Conservation (phyloP, 2,113 vertebrate genomes). For the Seriola dumerili region DNA sequence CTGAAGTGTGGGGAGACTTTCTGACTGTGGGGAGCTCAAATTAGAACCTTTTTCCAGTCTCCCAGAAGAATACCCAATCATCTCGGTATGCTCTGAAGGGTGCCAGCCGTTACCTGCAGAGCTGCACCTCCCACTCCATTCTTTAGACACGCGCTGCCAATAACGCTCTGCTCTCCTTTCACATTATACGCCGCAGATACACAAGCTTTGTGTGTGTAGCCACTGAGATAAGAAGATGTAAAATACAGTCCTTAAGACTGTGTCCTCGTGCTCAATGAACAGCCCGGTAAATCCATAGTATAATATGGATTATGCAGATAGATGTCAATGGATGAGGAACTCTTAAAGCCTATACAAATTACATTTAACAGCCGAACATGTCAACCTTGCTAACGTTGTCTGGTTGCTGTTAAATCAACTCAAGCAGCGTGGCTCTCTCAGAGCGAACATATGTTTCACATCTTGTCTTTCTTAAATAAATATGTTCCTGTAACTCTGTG, state of each 20-base stretch:
- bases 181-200: conserved; percentile 31
- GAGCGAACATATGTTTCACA: conserved; percentile 26
- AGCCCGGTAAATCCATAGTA: conserved; percentile 68
- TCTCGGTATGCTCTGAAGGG: conserved; percentile 46
- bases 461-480: conserved; percentile 30
- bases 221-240: conserved; percentile 32
- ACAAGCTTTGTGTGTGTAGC: conserved; percentile 31
- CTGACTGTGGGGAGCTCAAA: conserved; percentile 52
- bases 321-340: conserved; percentile 60
- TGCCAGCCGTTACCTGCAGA: conserved; percentile 54
- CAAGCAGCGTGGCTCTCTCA: conserved; percentile 2
- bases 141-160: conserved; percentile 27
- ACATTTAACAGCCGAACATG: conserved; percentile 50
- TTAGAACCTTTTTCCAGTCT: conserved; percentile 55
- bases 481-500: not conserved
- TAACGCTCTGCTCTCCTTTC: conserved; percentile 33
- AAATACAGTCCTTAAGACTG: conserved; percentile 44
- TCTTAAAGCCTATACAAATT: conserved; percentile 62
- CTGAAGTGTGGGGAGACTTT: conserved; percentile 19
- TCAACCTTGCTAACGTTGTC: conserved; percentile 40
- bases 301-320: conserved; percentile 74
- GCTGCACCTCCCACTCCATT: conserved; percentile 58
- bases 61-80: conserved; percentile 46
- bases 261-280: conserved; percentile 53
- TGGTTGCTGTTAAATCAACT: conserved; percentile 34